Base-by-base conservation (phyloP, 2,797 vertebrate genomes). In the Dipus sagitta region DNA sequence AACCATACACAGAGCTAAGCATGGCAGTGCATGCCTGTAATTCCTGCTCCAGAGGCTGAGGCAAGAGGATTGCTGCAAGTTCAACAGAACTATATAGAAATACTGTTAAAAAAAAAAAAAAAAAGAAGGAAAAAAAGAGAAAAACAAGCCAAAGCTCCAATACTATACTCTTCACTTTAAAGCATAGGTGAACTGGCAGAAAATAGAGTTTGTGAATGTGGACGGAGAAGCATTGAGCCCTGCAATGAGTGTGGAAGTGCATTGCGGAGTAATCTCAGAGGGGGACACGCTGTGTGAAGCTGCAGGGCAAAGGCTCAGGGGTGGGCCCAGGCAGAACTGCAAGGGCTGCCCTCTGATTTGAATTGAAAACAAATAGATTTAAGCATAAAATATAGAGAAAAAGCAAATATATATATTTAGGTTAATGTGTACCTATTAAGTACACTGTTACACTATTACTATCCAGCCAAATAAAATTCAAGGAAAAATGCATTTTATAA, bases 351-450 rank as follows among this genome's bases (percentile, higher is more conserved):
- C 1, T 12, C 24, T 34, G 64, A 80, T 58, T 21, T 71, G 18
- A 82, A 93, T 81, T 77, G 52, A 76, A 90, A 80, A 80, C 30
- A 64, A 77, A 13, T 74, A 20, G 72, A 82, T 23, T 7, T 42
- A 62, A 80, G 32, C 64, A 77, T 62, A 38, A 47, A 91, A 92
- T 47, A 62, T 23, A 85, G 70, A 96, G 5, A 11, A 34, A 15
- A 28, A 93, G 6, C 58, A 80, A 92, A 64, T 85, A 77, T 34
- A 77, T 34, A 88, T 77, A 80, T 90, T 84, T 34, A 85, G 9
- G 21, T 81, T 85, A 77, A 21, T 42, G 8, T 77, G 77, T 82
- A 58, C 5, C 24, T 71, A 26, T 78, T 80, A 74, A 9, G 23
- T 62, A 92, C 81, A 47, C 15, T 79, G 30, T 79, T 75, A 74